Evolutionary conservation across 2,888 invertebrate genomes (phyloP), one percentile per base, ranked within the genome.

Genomic region (Linyphia triangularis): DNA sequence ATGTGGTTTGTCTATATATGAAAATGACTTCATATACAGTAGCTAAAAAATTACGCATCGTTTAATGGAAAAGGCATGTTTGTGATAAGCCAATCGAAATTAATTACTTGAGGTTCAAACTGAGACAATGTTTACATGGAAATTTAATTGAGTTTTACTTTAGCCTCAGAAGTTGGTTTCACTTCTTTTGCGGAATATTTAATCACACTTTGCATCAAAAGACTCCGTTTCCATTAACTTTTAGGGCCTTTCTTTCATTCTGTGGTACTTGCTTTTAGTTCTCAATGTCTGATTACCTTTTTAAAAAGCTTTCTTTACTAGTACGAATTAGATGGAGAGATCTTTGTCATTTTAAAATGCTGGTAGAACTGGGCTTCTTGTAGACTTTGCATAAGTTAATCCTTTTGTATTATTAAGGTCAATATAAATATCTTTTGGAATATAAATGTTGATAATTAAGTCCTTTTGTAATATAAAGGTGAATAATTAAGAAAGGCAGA

Each of bases 11-110:
- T 67, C 19, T 30, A 7, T 40, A 70, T 40, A 70, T 70, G 70
- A 70, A 43, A 70, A 26, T 40, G 22, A 26, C 22, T 43, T 19
- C 22, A 22, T 7, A 16, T 19, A 40, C 24, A 33, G 16, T 13
- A 40, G 22, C 22, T 70, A 70, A 65, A 78, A 78, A 78, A 78
- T 24, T 6, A 19, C 16, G n/a, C 9, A 26, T 61, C 26, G 77
- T 24, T 63, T 78, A 78, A 78, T 78, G 78, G 43, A 78, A 65
- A 61, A 78, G 22, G 33, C 65, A 78, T 78, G 78, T 78, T 78
- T 78, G 22, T 78, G 61, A 78, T 78, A 65, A 78, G 65, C 78
- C 30, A 37, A 26, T 13, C 19, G 43, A 78, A 78, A 78, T 65
- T 78, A 78, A 78, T 78, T 78, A 78, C 65, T 26, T 78, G 33